Base-by-base conservation (phyloP, 2,888 invertebrate species). In the Drosophila rellima region DNA sequence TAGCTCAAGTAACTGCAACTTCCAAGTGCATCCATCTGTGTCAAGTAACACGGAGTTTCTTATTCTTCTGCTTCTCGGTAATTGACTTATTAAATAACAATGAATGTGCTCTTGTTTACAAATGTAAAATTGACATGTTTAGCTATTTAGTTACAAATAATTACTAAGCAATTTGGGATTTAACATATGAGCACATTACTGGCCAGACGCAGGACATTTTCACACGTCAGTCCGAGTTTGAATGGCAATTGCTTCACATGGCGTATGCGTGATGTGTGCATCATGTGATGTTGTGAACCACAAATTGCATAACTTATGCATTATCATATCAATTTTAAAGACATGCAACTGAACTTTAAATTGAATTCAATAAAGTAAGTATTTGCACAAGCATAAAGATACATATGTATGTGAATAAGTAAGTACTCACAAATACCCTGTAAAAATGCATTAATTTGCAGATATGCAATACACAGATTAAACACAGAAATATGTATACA, bases 21-120 rank as follows among this genome's bases (percentile, higher is more conserved):
- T 7, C 20, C 20, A 42, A 42, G 20, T 42, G 42, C 42, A 42
- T 42, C 42, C 42, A 42, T 42, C 42, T 42, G 42, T 20, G 42
- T 42, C 42, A 42, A 13, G 13, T 7, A 7, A 6, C 13, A 2
- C n/a, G 6, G 17, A 45, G 15, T 45, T 29, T 29, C 2, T 17
- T 18, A 8, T 18, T 20, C 3, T 13, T 1, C 15, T 29, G 0
- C 13, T 13, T 2, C 35, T 35, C 6, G n/a, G 10, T 1, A 0
- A 13, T 37, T 18, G 26, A 39, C 39, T 39, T 29, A 39, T 17
- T 39, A 18, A 39, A 39, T 52, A 29, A 52, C 29, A 39, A 17
- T 20, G 20, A 37, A 17, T 35, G 23, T 15, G 18, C 8, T 1
- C 13, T 7, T 29, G 11, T 17, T 29, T 18, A 3, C 26, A 2